These are phyloP conservation scores for Macaria notata DNA, from an alignment of 2,888 invertebrate species.

Conservation along the genomic window DNA sequence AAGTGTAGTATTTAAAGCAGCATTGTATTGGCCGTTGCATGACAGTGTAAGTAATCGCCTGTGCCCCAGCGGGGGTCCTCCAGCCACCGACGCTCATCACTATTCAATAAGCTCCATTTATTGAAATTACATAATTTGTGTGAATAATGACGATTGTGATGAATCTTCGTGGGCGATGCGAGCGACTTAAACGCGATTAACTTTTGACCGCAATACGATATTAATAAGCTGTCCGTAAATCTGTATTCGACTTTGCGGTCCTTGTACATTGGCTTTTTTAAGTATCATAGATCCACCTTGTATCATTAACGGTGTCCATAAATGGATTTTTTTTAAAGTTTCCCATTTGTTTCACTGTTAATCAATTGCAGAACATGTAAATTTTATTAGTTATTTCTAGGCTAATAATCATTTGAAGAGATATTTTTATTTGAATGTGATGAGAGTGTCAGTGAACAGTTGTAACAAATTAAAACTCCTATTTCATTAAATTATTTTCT, in stretches of 20 bases:
- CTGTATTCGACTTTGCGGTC: not conserved
- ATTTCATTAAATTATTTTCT: too few species aligned
- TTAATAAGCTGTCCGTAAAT: constrained; percentile 66
- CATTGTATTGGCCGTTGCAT: constrained; percentile 34
- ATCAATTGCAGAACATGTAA: too few species aligned
- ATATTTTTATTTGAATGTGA: too few species aligned
- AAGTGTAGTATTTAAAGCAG: constrained; percentile 16
- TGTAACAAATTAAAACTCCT: too few species aligned
- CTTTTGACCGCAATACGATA: constrained; percentile 77
- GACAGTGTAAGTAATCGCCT: constrained; percentile 40
- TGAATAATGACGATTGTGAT: constrained; percentile 82
- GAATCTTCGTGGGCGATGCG: constrained; percentile 81
- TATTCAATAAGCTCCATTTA: constrained; percentile 82
- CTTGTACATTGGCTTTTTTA: not conserved
- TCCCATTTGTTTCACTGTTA: too few species aligned
- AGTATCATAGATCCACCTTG: too few species aligned
- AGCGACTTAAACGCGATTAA: constrained; percentile 80
- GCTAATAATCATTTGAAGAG: too few species aligned
- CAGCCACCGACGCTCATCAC: constrained; percentile 80
- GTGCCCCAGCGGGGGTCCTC: constrained; percentile 64
- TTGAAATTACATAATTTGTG: constrained; percentile 83
- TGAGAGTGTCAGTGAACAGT: too few species aligned
- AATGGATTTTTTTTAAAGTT: too few species aligned
- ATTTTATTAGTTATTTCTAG: too few species aligned
- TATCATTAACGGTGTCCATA: too few species aligned